phyloP scores from a whole-genome alignment of 2,797 vertebrate genomes.

The Myotis pilosus region DNA sequence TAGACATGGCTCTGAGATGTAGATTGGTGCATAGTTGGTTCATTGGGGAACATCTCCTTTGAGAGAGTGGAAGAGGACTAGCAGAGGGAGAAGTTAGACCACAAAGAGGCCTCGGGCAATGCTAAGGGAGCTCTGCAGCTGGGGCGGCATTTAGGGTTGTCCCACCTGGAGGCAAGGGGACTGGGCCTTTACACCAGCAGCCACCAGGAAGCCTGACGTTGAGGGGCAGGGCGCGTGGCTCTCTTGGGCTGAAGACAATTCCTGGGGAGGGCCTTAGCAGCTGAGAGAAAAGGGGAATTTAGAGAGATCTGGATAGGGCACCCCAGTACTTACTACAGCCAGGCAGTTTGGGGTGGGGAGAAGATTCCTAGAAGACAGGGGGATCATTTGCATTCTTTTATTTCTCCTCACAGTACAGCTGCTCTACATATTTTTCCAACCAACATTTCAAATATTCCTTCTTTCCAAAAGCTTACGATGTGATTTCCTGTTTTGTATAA shows the following conservation, averaged over 20 bases:
- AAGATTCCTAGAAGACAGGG: neutral
- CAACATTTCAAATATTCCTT: neutral
- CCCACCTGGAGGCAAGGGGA: neutral
- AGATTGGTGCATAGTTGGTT: neutral
- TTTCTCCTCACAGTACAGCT: neutral
- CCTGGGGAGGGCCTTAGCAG: neutral
- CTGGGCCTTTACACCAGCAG: neutral
- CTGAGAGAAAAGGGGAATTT: neutral
- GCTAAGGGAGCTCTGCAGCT: neutral
- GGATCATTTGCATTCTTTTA: neutral
- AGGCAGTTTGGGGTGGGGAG: neutral
- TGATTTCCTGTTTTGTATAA: neutral
- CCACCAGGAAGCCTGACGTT: neutral
- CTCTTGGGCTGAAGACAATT: neutral
- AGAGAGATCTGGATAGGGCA: neutral
- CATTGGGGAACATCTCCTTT: neutral
- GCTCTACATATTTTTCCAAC: neutral
- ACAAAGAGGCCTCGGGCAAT: neutral
- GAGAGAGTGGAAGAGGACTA: neutral
- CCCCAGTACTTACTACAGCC: neutral
- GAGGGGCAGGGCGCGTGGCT: rapidly evolving
- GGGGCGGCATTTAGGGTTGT: neutral
- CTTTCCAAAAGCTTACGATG: neutral
- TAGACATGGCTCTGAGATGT: neutral
- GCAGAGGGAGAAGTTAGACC: neutral